Conservation (phyloP, 1,140 invertebrate genomes). For the Scaptomyza hsui region DNA sequence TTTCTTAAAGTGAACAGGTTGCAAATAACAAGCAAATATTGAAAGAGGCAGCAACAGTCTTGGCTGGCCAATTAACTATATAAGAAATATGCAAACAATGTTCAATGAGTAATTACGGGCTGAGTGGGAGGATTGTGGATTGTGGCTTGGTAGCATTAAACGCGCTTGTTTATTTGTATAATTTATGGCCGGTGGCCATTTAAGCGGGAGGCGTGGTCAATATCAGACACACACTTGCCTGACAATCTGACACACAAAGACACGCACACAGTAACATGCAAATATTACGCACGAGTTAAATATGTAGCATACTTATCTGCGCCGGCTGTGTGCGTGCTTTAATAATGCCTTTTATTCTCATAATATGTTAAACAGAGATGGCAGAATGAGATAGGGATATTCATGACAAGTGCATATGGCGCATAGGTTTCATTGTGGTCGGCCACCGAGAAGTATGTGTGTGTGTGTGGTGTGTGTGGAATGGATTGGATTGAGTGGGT, state of each 20-base stretch:
- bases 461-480: background rate
- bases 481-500: background rate
- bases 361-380: slow-evolving; percentile 20
- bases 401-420: slow-evolving; percentile 42
- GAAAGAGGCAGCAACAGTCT: no score
- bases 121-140: background rate
- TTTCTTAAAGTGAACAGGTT: no score
- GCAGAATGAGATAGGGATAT: background rate
- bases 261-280: background rate
- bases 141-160: slow-evolving; percentile 17
- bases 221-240: slow-evolving; percentile 16
- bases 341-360: slow-evolving; percentile 40
- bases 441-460: slow-evolving; percentile 11
- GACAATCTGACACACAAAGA: slow-evolving; percentile 41
- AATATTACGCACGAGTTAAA: slow-evolving; percentile 10
- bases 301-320: slow-evolving; percentile 44
- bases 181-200: slow-evolving; percentile 23
- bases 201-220: slow-evolving; percentile 10
- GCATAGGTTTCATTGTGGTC: slow-evolving; percentile 29
- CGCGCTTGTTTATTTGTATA: slow-evolving; percentile 31
- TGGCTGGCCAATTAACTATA: no score
- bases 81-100: no score
- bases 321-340: slow-evolving; percentile 37
- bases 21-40: no score
- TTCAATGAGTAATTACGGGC: no score